phyloP scores from a whole-genome alignment of 2,797 vertebrate genomes.

The Melopsittacus undulatus region DNA sequence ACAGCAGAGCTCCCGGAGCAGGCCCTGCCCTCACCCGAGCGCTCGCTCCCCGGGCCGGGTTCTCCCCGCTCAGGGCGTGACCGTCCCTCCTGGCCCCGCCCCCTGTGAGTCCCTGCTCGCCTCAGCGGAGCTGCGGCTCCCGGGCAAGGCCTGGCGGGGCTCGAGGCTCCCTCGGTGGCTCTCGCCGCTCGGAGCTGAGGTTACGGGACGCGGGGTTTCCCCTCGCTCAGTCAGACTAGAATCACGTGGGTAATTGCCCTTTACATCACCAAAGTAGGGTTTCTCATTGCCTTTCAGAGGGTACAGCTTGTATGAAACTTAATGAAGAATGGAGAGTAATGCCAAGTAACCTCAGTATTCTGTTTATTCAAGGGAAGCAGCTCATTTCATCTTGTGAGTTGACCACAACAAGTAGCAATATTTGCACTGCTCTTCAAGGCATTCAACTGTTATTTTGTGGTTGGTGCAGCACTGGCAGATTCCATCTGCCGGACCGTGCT shows the following conservation, averaged over 20 bases:
- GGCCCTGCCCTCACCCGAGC: too few relatives aligned
- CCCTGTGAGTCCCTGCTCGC: too few relatives aligned
- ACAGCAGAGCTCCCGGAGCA: too few relatives aligned
- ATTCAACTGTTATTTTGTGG: background rate
- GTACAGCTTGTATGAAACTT: background rate
- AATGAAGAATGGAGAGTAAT: background rate
- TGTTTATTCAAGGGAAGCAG: background rate
- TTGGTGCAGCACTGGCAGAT: background rate
- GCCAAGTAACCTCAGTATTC: background rate
- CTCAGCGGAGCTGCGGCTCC: too few relatives aligned
- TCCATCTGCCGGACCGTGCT: background rate
- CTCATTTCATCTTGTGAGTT: background rate
- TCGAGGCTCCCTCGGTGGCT: too few relatives aligned
- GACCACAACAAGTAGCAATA: background rate
- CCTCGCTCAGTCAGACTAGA: background rate
- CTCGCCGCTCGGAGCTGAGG: rapidly evolving
- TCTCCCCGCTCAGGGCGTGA: too few relatives aligned
- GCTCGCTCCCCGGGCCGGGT: too few relatives aligned
- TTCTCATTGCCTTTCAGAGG: background rate
- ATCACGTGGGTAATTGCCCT: background rate
- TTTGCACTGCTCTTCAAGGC: background rate
- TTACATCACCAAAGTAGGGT: background rate
- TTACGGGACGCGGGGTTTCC: rapidly evolving
- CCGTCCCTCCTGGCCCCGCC: too few relatives aligned
- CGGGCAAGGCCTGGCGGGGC: too few relatives aligned